phyloP scores from a whole-genome alignment of 2,113 vertebrate genomes.

The Columbina picui region DNA sequence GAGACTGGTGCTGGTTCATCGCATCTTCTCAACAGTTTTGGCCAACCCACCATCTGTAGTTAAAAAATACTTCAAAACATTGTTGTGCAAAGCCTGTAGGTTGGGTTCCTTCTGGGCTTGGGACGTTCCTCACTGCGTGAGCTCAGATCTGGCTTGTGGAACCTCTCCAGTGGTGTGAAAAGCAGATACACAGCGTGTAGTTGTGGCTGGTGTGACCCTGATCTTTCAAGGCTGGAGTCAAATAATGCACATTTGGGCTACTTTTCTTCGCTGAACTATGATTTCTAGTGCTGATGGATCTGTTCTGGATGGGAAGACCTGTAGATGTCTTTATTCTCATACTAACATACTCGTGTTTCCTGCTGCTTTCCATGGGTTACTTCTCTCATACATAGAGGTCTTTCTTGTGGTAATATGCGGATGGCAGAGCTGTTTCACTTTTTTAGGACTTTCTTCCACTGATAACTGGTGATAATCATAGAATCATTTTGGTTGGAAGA shows the following conservation, averaged over 20 bases:
- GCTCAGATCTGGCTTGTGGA: not conserved
- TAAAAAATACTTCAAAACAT: not conserved
- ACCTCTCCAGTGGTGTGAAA: not conserved
- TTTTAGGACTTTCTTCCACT: not conserved
- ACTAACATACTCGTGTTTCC: not conserved
- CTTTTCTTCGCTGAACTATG: not conserved
- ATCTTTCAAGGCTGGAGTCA: not conserved
- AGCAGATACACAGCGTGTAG: not conserved
- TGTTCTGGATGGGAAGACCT: not conserved
- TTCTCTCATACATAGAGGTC: not conserved
- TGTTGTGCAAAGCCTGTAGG: not conserved
- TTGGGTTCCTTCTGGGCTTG: not conserved
- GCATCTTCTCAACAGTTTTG: not conserved
- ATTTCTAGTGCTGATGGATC: not conserved
- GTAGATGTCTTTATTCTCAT: no score
- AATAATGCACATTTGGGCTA: not conserved
- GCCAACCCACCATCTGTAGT: not conserved
- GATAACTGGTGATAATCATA: not conserved
- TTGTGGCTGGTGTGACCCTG: not conserved
- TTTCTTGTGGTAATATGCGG: not conserved
- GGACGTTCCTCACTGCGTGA: accelerated
- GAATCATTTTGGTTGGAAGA: no score
- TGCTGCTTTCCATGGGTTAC: not conserved
- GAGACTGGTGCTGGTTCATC: not conserved
- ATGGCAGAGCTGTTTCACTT: accelerated